These are phyloP conservation scores for Aphelocoma coerulescens DNA, from an alignment of 2,113 vertebrate species.

Conservation along the genomic window DNA sequence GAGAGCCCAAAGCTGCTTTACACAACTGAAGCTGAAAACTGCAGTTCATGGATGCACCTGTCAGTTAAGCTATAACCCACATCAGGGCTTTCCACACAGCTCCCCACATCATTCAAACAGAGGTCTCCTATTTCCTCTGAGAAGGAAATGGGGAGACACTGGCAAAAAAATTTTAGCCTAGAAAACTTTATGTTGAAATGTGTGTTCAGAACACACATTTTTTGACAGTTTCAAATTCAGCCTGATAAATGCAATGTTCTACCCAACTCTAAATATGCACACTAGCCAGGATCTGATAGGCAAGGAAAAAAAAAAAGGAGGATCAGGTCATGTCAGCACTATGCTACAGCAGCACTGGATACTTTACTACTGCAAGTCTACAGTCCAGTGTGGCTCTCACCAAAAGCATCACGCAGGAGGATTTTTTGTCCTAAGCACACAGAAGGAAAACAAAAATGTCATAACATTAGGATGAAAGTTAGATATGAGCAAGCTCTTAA, in stretches of 20 bases:
- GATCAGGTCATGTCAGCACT: neutral
- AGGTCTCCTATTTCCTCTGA: neutral
- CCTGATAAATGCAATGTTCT: neutral
- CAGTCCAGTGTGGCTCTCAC: constrained; percentile 68
- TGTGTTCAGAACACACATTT: neutral
- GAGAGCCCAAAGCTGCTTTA: neutral
- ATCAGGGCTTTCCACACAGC: neutral
- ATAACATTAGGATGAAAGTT: neutral
- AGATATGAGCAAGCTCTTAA: neutral
- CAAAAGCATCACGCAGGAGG: constrained; percentile 77
- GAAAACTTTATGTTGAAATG: neutral
- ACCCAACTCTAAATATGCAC: neutral
- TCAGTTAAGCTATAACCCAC: neutral
- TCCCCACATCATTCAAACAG: neutral
- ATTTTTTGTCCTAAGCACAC: constrained; percentile 79
- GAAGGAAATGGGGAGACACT: neutral
- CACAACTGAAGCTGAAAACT: neutral
- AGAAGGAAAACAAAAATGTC: constrained; percentile 43
- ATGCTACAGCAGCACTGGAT: neutral
- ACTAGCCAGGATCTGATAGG: neutral
- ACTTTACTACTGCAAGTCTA: neutral
- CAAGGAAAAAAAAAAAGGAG: neutral
- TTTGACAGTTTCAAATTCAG: neutral
- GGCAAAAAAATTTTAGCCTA: neutral
- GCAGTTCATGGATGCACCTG: neutral